Base-by-base conservation (phyloP, 64 coral and sea anemone genomes). In the Stylophora pistillata region DNA sequence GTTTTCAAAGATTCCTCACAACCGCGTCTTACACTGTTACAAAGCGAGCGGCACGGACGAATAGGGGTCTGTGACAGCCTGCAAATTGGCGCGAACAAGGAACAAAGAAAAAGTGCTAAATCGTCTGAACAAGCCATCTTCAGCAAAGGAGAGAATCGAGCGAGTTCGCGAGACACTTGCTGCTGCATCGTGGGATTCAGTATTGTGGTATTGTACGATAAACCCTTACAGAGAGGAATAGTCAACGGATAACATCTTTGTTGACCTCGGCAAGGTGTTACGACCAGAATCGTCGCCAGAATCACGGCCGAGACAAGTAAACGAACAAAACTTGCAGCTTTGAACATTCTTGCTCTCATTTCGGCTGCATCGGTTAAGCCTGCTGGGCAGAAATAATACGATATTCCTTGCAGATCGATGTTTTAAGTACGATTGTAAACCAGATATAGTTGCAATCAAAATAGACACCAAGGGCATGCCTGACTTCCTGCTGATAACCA, bases 41-140 rank as follows among this genome's bases (percentile, higher is more conserved):
- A 91, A 41, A 91, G 89, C n/a, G 27, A 55, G 13, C 89, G 89
- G 33, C 89, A 91, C 9, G 81, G 89, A 0, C 60, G 89, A 34
- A 78, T 13, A 16, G 89, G 16, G 20, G 15, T 34, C 18, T 20
- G 18, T 21, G 53, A 76, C 30, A 30, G 7, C 25, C 17, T 55
- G 64, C 89, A 91, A 16, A 65, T 47, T 10, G 89, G 89, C 20
- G 77, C 32, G 73, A 86, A 71, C 12, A 91, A 58, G 2, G 71
- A 58, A 71, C 89, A 91, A 25, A 91, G 58, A 25, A 91, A 78
- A 85, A 55, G 33, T 1, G 89, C 47, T 52, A 91, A 25, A 33
- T 91, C 81, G 1, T n/a, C n/a, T 4, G 89, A 91, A 78, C 89
- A 91, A 55, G 76, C 76, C 13, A 86, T 63, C n/a, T 86, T 54